Evolutionary conservation across 2,888 invertebrate species (phyloP).

Genomic region (Phortica magna): DNA sequence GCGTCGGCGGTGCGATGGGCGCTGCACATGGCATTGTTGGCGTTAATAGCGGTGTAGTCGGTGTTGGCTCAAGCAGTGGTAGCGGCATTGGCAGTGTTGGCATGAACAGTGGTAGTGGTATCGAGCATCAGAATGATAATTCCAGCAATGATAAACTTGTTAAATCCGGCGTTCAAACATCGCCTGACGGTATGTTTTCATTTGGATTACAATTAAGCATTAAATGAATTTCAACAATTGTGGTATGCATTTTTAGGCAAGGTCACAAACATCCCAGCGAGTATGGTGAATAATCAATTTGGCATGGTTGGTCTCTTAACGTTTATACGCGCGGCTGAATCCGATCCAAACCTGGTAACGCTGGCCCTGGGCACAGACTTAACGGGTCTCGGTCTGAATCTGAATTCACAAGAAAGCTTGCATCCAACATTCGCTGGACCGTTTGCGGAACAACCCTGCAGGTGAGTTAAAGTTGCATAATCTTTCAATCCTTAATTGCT

Average conservation of each 20-base stretch:
- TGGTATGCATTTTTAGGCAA: slow-evolving; percentile 82
- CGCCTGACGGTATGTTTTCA: slow-evolving; percentile 87
- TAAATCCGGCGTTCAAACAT: slow-evolving; percentile 95
- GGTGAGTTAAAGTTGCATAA: slow-evolving; percentile 74
- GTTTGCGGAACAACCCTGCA: slow-evolving; percentile 98
- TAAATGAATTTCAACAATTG: slow-evolving; percentile 36
- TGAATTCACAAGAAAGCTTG: slow-evolving; percentile 98
- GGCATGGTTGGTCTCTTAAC: slow-evolving; percentile 99
- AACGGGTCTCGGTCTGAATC: slow-evolving; percentile 97
- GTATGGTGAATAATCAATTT: slow-evolving; percentile 99
- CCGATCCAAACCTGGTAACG: slow-evolving; percentile 97
- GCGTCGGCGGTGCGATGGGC: slow-evolving; percentile 43
- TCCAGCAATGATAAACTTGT: slow-evolving; percentile 80
- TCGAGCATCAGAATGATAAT: slow-evolving; percentile 77
- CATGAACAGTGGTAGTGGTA: slow-evolving; percentile 59
- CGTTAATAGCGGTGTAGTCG: slow-evolving; percentile 22
- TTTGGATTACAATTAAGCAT: not conserved
- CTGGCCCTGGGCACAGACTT: slow-evolving; percentile 98
- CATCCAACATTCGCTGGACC: slow-evolving; percentile 99
- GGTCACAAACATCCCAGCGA: slow-evolving; percentile 98
- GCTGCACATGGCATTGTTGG: slow-evolving; percentile 45
- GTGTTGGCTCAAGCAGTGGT: slow-evolving; percentile 47
- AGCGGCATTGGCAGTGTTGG: slow-evolving; percentile 52
- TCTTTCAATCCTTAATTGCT: not conserved
- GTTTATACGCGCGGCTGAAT: slow-evolving; percentile 98